Base-by-base conservation (phyloP, 2,888 invertebrate species). In the Aphodius granarius region DNA sequence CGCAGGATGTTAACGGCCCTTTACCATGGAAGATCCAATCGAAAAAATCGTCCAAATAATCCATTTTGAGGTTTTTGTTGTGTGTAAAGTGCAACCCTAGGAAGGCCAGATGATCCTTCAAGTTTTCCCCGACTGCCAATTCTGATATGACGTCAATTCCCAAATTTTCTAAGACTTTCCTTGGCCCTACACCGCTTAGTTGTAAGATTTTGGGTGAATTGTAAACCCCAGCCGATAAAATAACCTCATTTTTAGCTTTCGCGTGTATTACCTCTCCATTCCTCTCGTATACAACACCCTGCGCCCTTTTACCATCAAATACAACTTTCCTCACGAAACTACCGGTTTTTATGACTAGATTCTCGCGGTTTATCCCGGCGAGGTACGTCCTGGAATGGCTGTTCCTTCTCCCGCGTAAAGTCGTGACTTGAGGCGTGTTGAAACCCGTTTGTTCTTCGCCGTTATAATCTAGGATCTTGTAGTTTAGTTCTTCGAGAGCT, bases 71-170 rank as follows among this genome's bases (percentile, higher is more conserved):
- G 13, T 88, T 83, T 79, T 89, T 88, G 18, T 83, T 82, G 23
- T 78, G 79, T 5, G 81, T 63, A 82, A 91, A 93, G 68, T 90
- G 89, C 1, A 93, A 79, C 2, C 92, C 92, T 15, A 92, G 91
- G 66, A 92, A 91, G 0, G 90, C 90, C 18, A 92, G 89, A 82
- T 94, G 94, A 81, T 94, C 94, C 89, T 92, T 92, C 4, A 94
- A 86, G 82, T 93, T 92, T 73, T 87, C 82, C 0, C 89, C 89
- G 0, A 89, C 89, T 3, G 83, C 84, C 21, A 89, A 81, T 80
- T 89, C 85, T 18, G 84, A 81, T 1, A 89, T 74, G 0, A 88
- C 84, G 0, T 84, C 83, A 65, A 87, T 85, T 3, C 83, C 83
- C n/a, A 85, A 76, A 22, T 84, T 80, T 62, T 84, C 75, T 3